Conservation (phyloP, 1,140 invertebrate species). For the Oedothorax gibbosus region DNA sequence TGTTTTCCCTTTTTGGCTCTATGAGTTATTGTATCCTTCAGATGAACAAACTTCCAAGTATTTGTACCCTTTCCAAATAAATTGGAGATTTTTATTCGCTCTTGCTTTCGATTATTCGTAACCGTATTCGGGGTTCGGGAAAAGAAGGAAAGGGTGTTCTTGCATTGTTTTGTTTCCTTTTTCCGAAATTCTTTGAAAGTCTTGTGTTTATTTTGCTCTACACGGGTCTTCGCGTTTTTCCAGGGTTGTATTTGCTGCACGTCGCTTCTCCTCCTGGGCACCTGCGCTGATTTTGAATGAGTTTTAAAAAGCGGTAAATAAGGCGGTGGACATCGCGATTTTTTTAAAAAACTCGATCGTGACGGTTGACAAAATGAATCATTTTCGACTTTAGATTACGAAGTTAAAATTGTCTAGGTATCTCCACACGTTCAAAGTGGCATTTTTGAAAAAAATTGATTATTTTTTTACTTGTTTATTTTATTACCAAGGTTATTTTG, state of each 20-base stretch:
- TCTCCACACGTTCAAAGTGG: no score
- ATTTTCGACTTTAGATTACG: conserved; percentile 64
- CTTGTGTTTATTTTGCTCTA: conserved; percentile 40
- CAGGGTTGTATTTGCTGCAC: background rate
- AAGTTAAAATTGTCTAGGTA: no score
- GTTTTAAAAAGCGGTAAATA: conserved; percentile 16
- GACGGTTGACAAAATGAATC: background rate
- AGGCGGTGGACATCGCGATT: conserved; percentile 9
- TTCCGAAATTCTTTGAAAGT: background rate
- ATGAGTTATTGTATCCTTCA: conserved; percentile 35
- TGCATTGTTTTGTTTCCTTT: conserved; percentile 22
- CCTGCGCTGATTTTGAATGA: conserved; percentile 35
- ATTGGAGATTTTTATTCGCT: conserved; percentile 31
- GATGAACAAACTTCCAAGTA: no score
- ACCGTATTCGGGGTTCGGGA: conserved; percentile 4
- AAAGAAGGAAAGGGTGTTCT: background rate
- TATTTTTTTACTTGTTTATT: no score
- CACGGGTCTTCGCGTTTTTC: background rate
- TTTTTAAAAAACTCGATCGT: no score
- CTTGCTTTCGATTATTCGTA: conserved; percentile 34
- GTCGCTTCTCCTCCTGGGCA: conserved; percentile 2
- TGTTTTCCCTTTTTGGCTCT: background rate
- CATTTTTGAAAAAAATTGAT: no score
- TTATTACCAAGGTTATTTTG: no score
- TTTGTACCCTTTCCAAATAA: background rate